Percentiles rank a stretch among this genome's conserved stretches.
Evolutionary conservation across 2,888 invertebrate genomes (phyloP).

Genomic region (Tinea semifulvella): DNA sequence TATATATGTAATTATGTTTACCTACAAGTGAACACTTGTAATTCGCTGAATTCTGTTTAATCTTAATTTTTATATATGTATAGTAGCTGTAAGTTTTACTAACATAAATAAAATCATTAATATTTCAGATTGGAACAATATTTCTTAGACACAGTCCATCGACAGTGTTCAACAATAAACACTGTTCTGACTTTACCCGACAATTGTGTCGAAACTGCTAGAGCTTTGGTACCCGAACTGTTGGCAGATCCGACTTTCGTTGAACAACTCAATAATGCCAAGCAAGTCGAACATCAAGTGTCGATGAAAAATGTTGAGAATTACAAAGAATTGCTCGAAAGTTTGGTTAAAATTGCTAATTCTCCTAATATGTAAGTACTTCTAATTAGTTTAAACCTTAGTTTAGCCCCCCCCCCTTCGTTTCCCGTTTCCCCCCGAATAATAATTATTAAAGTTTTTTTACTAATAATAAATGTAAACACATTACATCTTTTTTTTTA

Average conservation of each 20-base stretch:
- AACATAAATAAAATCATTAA: background rate
- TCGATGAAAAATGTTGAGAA: conserved; percentile 53
- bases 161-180: conserved; percentile 70
- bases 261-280: conserved; percentile 32
- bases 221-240: conserved; percentile 46
- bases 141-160: conserved; percentile 62
- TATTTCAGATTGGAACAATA: conserved; percentile 60
- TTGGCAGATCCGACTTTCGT: conserved; percentile 31
- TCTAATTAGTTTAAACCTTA: background rate
- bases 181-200: conserved; percentile 66
- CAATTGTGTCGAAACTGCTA: conserved; percentile 55
- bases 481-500: too few species aligned
- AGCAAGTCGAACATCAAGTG: conserved; percentile 34
- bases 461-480: too few species aligned
- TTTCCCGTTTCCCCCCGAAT: too few species aligned
- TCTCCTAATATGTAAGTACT: conserved; percentile 45
- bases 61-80: too few species aligned
- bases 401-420: too few species aligned
- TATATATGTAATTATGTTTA: too few species aligned
- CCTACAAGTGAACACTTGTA: too few species aligned
- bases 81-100: too few species aligned
- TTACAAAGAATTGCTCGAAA: conserved; percentile 65
- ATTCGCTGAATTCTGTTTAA: too few species aligned
- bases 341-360: conserved; percentile 59
- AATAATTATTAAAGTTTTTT: too few species aligned